phyloP scores from a whole-genome alignment of 2,888 invertebrate genomes.

The Chymomyza caudatula region DNA sequence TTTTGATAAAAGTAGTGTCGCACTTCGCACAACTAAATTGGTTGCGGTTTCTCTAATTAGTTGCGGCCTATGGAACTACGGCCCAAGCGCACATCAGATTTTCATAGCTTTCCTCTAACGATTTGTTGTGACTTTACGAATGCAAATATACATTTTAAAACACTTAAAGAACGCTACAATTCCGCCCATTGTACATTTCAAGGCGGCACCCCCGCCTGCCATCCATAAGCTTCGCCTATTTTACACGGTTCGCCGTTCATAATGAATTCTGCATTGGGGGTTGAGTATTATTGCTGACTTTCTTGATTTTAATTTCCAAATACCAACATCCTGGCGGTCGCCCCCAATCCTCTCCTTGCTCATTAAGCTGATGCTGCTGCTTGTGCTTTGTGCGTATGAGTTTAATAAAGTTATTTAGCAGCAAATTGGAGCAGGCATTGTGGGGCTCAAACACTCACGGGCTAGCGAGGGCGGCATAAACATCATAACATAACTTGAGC shows the following conservation, averaged over 20 bases:
- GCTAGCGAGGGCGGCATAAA: not conserved
- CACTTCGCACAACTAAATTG: too few relatives aligned
- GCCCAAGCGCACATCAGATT: too few relatives aligned
- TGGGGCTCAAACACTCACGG: not conserved
- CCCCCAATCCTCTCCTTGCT: not conserved
- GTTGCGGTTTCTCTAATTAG: too few relatives aligned
- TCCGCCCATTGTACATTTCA: too few relatives aligned
- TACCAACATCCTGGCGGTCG: not conserved
- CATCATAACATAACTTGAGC: not conserved
- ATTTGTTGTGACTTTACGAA: too few relatives aligned
- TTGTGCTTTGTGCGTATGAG: not conserved
- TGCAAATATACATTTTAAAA: too few relatives aligned
- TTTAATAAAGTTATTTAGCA: constrained; percentile 4
- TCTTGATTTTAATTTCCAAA: constrained; percentile 28
- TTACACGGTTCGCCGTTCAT: not conserved
- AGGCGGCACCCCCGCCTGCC: too few relatives aligned
- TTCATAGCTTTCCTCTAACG: too few relatives aligned
- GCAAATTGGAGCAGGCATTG: not conserved
- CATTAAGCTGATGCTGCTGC: not conserved
- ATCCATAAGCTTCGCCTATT: not conserved
- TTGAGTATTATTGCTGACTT: not conserved
- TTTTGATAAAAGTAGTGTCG: too few relatives aligned
- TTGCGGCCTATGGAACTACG: too few relatives aligned
- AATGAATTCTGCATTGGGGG: not conserved
- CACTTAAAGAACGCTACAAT: too few relatives aligned